Evolutionary conservation across 2,113 vertebrate genomes (phyloP), one percentile per base, ranked within the genome.

Genomic region (Ailurus styani): DNA sequence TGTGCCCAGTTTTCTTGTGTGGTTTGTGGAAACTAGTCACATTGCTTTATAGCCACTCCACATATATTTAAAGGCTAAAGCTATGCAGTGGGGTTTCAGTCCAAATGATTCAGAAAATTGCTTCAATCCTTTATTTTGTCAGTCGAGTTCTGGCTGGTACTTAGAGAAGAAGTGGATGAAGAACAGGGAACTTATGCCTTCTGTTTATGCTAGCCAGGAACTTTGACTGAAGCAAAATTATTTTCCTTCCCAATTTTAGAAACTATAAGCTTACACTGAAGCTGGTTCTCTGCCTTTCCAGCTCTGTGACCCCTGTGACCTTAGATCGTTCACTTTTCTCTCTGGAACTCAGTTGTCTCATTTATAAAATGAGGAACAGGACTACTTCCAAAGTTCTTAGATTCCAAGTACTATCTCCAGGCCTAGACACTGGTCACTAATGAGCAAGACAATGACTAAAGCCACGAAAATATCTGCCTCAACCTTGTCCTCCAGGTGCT

Each of bases 101-200:
- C 73, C 82, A 97, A 98, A 98, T 96, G 97, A 97, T 97, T 97
- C 95, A 95, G 82, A 98, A 97, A 98, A 96, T 95, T 97, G 50
- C 90, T 97, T 97, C 93, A 98, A 47, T 96, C 68, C 12, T 96
- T 96, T 93, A 78, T 64, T 97, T 95, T 91, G 70, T 93, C 64
- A 66, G 78, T 91, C 77, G 8, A 78, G 5, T 86, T 95, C 78
- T 95, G 54, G 54, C 60, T 79, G 34, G 42, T 64, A 66, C 25
- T 93, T 94, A 79, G 31, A 92, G 45, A 97, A 93, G 78, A 81
- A 87, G 52, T 40, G 18, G 87, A 83, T 62, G 72, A 95, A 96
- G 60, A 94, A 87, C 40, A 88, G 23, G 62, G 21, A 93, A 93
- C 17, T 31, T 73, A 37, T 84, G 54, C 42, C 47, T 95, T 95